Percentiles rank a stretch among this genome's conserved stretches.
phyloP scores from a whole-genome alignment of 2,888 invertebrate genomes.

The Choristoneura rosaceana region DNA sequence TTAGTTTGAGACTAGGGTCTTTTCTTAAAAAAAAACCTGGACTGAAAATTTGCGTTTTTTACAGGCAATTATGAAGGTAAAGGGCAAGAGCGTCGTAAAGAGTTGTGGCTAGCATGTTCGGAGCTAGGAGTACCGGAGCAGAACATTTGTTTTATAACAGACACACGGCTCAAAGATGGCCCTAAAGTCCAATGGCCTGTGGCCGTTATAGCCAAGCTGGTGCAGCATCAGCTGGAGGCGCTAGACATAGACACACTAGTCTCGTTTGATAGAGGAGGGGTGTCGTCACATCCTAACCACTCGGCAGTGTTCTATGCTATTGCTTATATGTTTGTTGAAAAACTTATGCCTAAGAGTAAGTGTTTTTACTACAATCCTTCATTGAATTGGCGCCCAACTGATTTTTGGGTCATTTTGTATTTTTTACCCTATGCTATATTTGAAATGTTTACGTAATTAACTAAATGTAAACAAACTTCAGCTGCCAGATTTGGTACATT shows the following conservation, averaged over 20 bases:
- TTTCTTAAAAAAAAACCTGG: too few relatives aligned
- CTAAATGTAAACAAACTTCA: too few relatives aligned
- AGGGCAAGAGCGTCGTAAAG: conserved; percentile 88
- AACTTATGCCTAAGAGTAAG: conserved; percentile 90
- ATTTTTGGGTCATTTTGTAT: too few relatives aligned
- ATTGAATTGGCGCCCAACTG: background rate
- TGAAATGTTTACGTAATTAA: too few relatives aligned
- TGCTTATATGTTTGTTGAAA: conserved; percentile 91
- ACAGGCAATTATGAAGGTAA: conserved; percentile 88
- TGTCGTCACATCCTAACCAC: conserved; percentile 97
- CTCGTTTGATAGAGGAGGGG: conserved; percentile 97
- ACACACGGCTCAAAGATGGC: conserved; percentile 91
- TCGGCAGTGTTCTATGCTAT: conserved; percentile 93
- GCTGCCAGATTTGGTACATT: too few relatives aligned
- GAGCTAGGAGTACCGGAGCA: conserved; percentile 91
- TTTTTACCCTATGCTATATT: too few relatives aligned
- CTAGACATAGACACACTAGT: conserved; percentile 93
- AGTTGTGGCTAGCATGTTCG: conserved; percentile 93
- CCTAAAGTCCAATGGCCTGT: conserved; percentile 91
- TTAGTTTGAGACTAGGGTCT: too few relatives aligned
- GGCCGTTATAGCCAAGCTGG: conserved; percentile 73
- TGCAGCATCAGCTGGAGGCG: conserved; percentile 87
- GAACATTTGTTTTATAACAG: conserved; percentile 90
- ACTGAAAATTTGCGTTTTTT: conserved; percentile 35
- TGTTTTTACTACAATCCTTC: conserved; percentile 46